phyloP scores from a whole-genome alignment of 2,113 vertebrate genomes.

The Archilochus colubris region DNA sequence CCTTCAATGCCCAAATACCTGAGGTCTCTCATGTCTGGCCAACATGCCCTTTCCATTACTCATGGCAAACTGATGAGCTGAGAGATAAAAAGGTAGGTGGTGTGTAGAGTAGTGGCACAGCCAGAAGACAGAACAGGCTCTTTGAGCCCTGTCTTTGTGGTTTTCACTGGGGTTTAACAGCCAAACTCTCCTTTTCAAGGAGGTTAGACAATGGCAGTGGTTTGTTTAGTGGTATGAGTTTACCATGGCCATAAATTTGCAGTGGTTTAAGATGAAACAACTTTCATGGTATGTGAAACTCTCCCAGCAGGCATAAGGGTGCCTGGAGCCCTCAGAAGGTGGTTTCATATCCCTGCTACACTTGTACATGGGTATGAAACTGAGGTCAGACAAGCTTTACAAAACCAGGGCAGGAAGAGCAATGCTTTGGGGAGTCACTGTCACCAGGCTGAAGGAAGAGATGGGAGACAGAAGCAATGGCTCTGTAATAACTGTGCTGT shows the following conservation, averaged over 20 bases:
- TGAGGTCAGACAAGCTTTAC: not conserved
- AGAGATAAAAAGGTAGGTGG: slow-evolving; percentile 35
- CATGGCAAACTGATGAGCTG: not conserved
- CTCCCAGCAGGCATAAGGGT: not conserved
- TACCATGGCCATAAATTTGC: not conserved
- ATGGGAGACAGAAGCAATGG: not conserved
- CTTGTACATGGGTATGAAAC: not conserved
- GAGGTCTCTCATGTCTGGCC: slow-evolving; percentile 31
- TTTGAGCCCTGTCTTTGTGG: not conserved
- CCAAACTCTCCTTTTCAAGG: not conserved
- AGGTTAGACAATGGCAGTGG: not conserved
- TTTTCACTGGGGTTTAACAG: not conserved
- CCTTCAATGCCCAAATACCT: slow-evolving; percentile 43
- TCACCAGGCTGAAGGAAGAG: not conserved
- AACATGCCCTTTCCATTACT: not conserved
- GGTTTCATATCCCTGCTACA: not conserved
- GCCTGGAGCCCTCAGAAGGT: not conserved
- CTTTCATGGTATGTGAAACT: not conserved
- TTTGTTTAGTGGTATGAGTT: not conserved
- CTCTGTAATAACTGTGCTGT: not conserved
- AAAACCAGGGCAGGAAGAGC: too few relatives aligned
- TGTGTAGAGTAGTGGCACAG: not conserved
- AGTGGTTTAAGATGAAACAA: not conserved
- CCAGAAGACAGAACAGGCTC: not conserved
- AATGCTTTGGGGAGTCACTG: not conserved